phyloP scores from a whole-genome alignment of 1,140 invertebrate genomes.

The Camponotus vicinus region DNA sequence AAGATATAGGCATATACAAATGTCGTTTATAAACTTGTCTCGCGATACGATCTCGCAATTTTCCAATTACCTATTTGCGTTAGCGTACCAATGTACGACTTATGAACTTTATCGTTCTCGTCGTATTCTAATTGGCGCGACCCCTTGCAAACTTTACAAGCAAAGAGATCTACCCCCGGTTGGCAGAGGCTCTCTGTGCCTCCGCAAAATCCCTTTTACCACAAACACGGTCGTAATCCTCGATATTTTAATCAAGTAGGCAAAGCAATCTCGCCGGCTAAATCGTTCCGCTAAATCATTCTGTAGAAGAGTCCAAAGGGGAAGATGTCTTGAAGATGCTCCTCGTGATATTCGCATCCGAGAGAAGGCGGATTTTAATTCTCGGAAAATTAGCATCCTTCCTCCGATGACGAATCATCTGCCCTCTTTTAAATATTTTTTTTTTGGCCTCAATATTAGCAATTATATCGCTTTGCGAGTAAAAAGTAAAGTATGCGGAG shows the following conservation, averaged over 20 bases:
- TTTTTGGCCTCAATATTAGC: neutral
- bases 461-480: neutral
- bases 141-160: neutral
- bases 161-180: slow-evolving; percentile 1
- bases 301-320: slow-evolving; percentile 36
- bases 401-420: neutral
- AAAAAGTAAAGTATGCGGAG: neutral
- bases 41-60: neutral
- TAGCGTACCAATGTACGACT: slow-evolving; percentile 1
- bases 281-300: slow-evolving; percentile 61
- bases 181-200: neutral
- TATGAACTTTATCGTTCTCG: slow-evolving; percentile 27
- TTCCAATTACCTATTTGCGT: neutral
- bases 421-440: neutral
- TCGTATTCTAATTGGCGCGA: slow-evolving; percentile 31
- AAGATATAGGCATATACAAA: neutral
- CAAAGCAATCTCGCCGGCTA: slow-evolving; percentile 65
- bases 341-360: neutral
- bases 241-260: slow-evolving; percentile 70
- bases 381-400: neutral
- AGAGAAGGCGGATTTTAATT: slow-evolving; percentile 55
- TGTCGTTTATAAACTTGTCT: slow-evolving; percentile 8
- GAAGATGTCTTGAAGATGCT: slow-evolving; percentile 12
- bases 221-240: neutral
- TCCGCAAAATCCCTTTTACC: slow-evolving; percentile 15